phyloP scores from a whole-genome alignment of 2,888 invertebrate genomes.

The Choreutis nemorana region DNA sequence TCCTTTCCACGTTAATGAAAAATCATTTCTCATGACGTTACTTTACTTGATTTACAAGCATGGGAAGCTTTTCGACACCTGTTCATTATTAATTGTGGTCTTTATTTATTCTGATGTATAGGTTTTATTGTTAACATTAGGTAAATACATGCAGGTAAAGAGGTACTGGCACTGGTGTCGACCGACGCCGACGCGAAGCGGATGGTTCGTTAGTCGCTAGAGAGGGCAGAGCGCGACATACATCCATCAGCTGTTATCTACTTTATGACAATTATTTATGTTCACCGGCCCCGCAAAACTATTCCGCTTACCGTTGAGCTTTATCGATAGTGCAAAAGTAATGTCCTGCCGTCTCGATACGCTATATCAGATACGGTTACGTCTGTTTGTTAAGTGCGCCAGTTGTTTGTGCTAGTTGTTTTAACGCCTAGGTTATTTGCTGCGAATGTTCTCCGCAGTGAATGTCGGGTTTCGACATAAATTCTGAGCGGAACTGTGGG shows the following conservation, averaged over 20 bases:
- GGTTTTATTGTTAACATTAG: no score
- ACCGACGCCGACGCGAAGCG: no score
- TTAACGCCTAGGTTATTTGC: conserved; percentile 64
- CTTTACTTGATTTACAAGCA: no score
- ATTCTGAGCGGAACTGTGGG: conserved; percentile 60
- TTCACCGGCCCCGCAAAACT: conserved; percentile 53
- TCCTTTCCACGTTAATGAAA: no score
- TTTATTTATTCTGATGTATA: no score
- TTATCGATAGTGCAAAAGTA: conserved; percentile 63
- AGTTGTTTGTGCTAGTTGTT: conserved; percentile 58
- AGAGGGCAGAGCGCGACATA: conserved; percentile 21
- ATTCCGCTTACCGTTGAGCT: conserved; percentile 64
- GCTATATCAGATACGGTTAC: conserved; percentile 62
- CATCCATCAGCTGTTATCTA: conserved; percentile 60
- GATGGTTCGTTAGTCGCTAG: no score
- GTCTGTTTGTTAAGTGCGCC: conserved; percentile 65
- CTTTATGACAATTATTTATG: conserved; percentile 66
- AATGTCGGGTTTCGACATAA: conserved; percentile 61
- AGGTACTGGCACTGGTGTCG: no score
- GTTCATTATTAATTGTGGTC: no score
- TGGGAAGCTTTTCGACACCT: conserved; percentile 23
- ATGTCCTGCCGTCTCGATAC: conserved; percentile 59
- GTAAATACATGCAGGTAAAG: no score
- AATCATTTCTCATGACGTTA: no score
- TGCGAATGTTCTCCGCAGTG: conserved; percentile 51